A percentile compares a stretch with the other conserved stretches of the same genome.
Conservation (phyloP, 2,113 vertebrate genomes). For the Odontesthes bonariensis region DNA sequence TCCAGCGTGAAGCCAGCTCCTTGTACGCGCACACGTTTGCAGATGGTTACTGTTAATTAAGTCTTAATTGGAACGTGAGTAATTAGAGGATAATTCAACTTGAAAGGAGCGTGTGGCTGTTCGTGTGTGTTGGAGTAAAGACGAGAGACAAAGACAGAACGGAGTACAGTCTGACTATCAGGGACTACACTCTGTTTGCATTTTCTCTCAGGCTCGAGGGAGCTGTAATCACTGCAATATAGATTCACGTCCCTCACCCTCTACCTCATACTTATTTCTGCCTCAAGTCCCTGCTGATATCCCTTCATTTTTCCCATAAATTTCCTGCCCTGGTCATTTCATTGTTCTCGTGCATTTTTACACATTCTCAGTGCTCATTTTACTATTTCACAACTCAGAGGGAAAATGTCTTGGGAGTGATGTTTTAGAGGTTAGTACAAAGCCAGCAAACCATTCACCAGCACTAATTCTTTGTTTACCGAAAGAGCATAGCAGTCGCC, state of each 20-base stretch:
- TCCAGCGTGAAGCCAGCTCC: constrained; percentile 41
- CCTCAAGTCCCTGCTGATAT: constrained; percentile 9
- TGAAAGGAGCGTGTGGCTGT: constrained; percentile 50
- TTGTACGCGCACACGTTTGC: constrained; percentile 53
- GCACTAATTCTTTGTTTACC: constrained; percentile 76
- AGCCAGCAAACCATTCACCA: constrained; percentile 33
- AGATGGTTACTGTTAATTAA: constrained; percentile 82
- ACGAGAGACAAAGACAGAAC: constrained; percentile 22
- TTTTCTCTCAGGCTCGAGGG: constrained; percentile 62
- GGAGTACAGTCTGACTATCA: constrained; percentile 35
- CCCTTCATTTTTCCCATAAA: constrained; percentile 28
- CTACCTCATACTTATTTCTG: constrained; percentile 30
- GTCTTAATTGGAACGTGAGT: constrained; percentile 79
- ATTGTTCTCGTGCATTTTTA: constrained; percentile 28
- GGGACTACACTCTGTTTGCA: constrained; percentile 62
- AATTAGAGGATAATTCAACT: constrained; percentile 80
- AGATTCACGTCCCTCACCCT: constrained; percentile 46
- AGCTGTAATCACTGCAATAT: constrained; percentile 65
- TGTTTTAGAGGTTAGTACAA: constrained; percentile 1
- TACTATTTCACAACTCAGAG: background rate
- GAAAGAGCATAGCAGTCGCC: constrained; percentile 75
- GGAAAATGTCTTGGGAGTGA: background rate
- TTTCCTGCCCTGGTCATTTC: constrained; percentile 17
- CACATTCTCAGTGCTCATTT: background rate
- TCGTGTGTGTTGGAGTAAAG: constrained; percentile 52